phyloP scores from a whole-genome alignment of 2,888 invertebrate genomes.

The Empis livida region DNA sequence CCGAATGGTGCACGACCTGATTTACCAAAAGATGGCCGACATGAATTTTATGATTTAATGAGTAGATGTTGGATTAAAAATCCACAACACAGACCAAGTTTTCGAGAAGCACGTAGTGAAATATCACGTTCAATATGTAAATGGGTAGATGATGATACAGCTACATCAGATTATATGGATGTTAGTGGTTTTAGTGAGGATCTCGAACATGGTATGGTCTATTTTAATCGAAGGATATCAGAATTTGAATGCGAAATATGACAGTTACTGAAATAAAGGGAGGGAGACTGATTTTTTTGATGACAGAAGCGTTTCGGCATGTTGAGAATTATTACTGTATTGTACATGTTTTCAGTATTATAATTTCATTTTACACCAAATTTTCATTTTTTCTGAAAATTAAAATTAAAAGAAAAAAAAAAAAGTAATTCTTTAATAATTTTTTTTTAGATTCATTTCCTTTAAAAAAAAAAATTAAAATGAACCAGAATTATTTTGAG shows the following conservation, averaged over 20 bases:
- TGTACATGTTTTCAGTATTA: too few relatives aligned
- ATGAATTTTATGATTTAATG: slow-evolving; percentile 52
- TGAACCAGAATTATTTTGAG: too few relatives aligned
- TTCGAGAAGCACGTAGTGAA: slow-evolving; percentile 43
- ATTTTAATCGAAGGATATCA: slow-evolving; percentile 41
- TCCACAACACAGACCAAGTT: slow-evolving; percentile 58
- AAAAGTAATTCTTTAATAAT: too few relatives aligned
- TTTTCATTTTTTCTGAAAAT: too few relatives aligned
- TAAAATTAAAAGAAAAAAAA: too few relatives aligned
- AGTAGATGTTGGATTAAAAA: slow-evolving; percentile 53
- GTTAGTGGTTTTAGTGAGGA: slow-evolving; percentile 37
- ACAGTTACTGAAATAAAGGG: slow-evolving; percentile 21
- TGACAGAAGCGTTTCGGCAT: too few relatives aligned
- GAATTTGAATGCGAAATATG: slow-evolving; percentile 53
- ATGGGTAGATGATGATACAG: slow-evolving; percentile 34
- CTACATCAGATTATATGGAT: slow-evolving; percentile 35
- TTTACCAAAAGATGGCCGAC: slow-evolving; percentile 65
- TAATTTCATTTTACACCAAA: too few relatives aligned
- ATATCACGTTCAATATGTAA: slow-evolving; percentile 31
- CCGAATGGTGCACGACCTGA: slow-evolving; percentile 66
- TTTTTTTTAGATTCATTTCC: too few relatives aligned
- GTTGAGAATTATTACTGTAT: too few relatives aligned
- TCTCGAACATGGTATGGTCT: slow-evolving; percentile 35
- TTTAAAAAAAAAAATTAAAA: too few relatives aligned
- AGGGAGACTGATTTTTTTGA: too few relatives aligned